These are phyloP conservation scores for Trachelus stipa DNA, from an alignment of 2,888 invertebrate species.

Conservation along the genomic window DNA sequence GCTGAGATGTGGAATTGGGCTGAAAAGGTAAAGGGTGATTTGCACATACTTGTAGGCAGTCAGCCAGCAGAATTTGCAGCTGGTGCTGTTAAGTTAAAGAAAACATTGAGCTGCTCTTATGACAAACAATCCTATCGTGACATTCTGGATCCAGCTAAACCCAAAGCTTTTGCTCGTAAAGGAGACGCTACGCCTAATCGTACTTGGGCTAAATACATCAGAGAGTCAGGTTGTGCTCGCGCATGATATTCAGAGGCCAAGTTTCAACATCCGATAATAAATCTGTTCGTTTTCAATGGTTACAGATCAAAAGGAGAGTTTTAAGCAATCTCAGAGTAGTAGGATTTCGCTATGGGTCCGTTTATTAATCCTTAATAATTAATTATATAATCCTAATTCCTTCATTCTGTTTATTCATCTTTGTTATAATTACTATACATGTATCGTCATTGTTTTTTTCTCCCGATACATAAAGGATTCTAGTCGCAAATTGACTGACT, in stretches of 20 bases:
- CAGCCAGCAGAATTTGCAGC: constrained; percentile 74
- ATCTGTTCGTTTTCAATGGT: constrained; percentile 26
- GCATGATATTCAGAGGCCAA: constrained; percentile 50
- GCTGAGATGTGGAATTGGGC: constrained; percentile 82
- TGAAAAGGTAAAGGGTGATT: constrained; percentile 73
- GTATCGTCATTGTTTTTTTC: background rate
- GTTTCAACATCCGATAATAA: constrained; percentile 38
- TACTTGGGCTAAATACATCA: constrained; percentile 80
- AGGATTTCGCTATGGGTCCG: background rate
- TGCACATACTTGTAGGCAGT: constrained; percentile 75
- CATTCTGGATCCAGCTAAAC: constrained; percentile 66
- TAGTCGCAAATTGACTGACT: background rate
- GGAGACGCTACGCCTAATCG: constrained; percentile 73
- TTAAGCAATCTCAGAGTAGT: constrained; percentile 21
- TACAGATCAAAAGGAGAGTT: constrained; percentile 29
- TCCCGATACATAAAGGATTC: background rate
- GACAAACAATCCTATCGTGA: constrained; percentile 68
- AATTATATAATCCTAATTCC: background rate
- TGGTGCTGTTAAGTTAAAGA: constrained; percentile 75
- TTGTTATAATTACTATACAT: background rate
- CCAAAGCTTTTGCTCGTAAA: constrained; percentile 68
- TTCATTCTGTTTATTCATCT: background rate
- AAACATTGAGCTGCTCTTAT: constrained; percentile 74
- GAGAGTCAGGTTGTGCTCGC: constrained; percentile 74
- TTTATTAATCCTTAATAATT: too few species aligned